Evolutionary conservation across 2,888 invertebrate species (phyloP).

Genomic region (Ennomos erosarius): DNA sequence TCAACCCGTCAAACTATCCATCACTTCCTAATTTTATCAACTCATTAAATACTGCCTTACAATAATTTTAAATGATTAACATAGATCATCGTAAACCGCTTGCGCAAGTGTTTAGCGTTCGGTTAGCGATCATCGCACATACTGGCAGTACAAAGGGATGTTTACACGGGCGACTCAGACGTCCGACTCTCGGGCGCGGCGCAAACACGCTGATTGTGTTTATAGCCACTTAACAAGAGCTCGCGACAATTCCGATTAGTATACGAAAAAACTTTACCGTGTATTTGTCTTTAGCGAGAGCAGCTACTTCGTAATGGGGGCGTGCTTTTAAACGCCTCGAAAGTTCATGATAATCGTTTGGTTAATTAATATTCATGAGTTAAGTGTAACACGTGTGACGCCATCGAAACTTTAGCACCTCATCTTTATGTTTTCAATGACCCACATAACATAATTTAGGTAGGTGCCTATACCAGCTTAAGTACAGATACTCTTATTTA

Average conservation of each 20-base stretch:
- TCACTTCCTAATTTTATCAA: not conserved
- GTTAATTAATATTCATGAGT: slow-evolving; percentile 24
- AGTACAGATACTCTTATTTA: too few species aligned
- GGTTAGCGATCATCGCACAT: slow-evolving; percentile 71
- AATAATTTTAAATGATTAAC: slow-evolving; percentile 37
- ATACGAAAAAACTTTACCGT: slow-evolving; percentile 73
- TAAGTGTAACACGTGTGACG: slow-evolving; percentile 16
- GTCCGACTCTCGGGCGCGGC: slow-evolving; percentile 72
- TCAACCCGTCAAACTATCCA: too few species aligned
- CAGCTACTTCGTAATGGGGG: slow-evolving; percentile 73
- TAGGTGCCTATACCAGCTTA: too few species aligned
- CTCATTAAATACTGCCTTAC: slow-evolving; percentile 4
- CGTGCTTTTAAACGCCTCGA: slow-evolving; percentile 35
- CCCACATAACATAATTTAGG: not conserved
- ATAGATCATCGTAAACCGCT: slow-evolving; percentile 53
- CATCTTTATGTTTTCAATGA: slow-evolving; percentile 3
- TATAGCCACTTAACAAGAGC: slow-evolving; percentile 82
- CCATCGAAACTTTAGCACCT: slow-evolving; percentile 18
- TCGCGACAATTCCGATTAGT: slow-evolving; percentile 82
- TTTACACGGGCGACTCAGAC: slow-evolving; percentile 66
- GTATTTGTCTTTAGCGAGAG: slow-evolving; percentile 72
- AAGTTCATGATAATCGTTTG: slow-evolving; percentile 22
- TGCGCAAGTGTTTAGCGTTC: slow-evolving; percentile 73
- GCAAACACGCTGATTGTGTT: slow-evolving; percentile 82
- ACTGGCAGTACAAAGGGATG: slow-evolving; percentile 61